phyloP scores from a whole-genome alignment of 2,888 invertebrate genomes.

The Drosophila setosimentum region DNA sequence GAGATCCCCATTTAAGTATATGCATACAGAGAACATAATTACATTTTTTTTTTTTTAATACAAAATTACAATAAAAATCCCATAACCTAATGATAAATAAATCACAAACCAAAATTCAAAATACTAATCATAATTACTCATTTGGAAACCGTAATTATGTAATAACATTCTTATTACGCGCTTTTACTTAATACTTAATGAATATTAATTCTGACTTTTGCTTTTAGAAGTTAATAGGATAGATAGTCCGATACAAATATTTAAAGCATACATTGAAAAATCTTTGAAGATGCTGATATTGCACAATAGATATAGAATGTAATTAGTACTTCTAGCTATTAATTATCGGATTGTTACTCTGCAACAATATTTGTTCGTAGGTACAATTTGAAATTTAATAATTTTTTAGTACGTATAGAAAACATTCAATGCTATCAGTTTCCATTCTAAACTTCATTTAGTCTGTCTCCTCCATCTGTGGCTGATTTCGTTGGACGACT shows the following conservation, averaged over 20 bases:
- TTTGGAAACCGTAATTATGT: neutral
- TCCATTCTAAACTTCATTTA: conserved; percentile 54
- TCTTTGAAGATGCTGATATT: neutral
- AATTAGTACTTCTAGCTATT: neutral
- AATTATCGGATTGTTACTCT: neutral
- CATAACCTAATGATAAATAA: conserved; percentile 12
- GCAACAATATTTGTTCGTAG: neutral
- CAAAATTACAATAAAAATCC: neutral
- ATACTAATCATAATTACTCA: no score
- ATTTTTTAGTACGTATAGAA: no score
- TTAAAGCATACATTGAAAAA: neutral
- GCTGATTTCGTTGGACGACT: conserved; percentile 54
- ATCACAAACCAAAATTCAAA: neutral
- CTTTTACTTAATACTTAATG: neutral
- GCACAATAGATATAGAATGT: neutral
- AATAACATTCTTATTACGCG: neutral
- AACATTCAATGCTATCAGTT: neutral
- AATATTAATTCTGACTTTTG: neutral
- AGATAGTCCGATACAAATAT: neutral
- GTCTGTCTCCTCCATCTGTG: conserved; percentile 39
- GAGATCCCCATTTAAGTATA: neutral
- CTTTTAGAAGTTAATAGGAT: neutral
- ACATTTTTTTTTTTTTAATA: neutral
- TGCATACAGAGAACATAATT: neutral
- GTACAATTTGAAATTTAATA: neutral